Conservation (phyloP, 1,140 invertebrate genomes). For the Tetragonula clypearis region DNA sequence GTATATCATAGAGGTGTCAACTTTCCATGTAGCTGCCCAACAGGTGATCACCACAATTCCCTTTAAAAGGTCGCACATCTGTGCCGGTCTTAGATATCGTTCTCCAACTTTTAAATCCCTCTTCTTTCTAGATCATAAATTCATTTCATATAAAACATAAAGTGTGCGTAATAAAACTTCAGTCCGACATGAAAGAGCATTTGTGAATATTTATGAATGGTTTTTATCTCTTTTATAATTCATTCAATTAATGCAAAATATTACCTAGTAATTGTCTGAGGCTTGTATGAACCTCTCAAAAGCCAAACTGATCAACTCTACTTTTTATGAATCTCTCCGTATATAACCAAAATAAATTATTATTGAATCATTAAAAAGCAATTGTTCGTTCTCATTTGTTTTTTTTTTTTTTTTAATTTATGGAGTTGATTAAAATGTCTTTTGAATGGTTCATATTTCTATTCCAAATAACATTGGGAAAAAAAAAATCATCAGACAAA, state of each 20-base stretch:
- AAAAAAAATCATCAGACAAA: no score
- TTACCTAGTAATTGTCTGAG: neutral
- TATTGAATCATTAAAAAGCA: no score
- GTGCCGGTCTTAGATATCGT: slow-evolving; percentile 90
- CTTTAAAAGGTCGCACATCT: slow-evolving; percentile 98
- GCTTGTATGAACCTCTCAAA: neutral
- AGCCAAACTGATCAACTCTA: no score
- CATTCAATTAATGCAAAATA: neutral
- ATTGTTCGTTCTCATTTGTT: no score
- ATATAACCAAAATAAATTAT: no score
- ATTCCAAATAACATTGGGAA: no score
- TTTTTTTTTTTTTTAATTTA: no score
- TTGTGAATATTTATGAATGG: neutral
- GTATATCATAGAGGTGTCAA: slow-evolving; percentile 99
- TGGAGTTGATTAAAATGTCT: no score
- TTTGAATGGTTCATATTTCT: no score
- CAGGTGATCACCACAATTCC: slow-evolving; percentile 93
- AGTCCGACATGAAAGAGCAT: neutral
- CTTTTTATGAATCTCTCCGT: no score
- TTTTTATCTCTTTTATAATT: neutral
- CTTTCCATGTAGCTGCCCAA: slow-evolving; percentile 92
- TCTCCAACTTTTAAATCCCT: slow-evolving; percentile 68
- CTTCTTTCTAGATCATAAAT: slow-evolving; percentile 63
- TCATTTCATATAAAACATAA: slow-evolving; percentile 15
- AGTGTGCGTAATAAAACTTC: slow-evolving; percentile 10